Conservation (phyloP, 2,797 vertebrate species). For the Oceanodroma leucorhoa region DNA sequence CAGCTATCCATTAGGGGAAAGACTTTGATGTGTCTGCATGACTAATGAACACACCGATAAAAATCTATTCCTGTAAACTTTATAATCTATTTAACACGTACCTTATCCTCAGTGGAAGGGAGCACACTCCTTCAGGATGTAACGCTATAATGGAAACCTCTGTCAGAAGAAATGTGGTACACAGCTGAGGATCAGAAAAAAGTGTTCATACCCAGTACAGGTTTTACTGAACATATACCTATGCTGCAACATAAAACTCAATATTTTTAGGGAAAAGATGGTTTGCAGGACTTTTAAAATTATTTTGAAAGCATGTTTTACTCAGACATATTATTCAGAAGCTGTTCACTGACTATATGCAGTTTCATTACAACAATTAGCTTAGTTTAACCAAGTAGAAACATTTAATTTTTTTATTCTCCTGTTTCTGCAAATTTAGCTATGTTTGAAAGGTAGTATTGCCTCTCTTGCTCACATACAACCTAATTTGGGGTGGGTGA, state of each 20-base stretch:
- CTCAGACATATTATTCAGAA: background rate
- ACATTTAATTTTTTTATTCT: background rate
- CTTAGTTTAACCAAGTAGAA: background rate
- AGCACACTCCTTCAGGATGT: background rate
- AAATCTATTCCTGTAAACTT: background rate
- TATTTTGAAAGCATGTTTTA: background rate
- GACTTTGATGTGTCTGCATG: background rate
- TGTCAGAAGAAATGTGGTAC: background rate
- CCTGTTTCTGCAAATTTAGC: background rate
- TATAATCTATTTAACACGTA: background rate
- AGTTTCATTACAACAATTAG: background rate
- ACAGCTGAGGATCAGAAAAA: background rate
- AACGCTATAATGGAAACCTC: background rate
- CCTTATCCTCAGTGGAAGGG: background rate
- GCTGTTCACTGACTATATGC: background rate
- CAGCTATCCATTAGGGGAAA: background rate
- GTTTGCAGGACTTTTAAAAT: background rate
- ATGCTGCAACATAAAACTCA: background rate
- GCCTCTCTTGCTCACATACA: background rate
- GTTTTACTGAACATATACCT: background rate
- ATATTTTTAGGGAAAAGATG: background rate
- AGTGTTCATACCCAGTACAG: background rate
- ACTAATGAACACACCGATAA: background rate
- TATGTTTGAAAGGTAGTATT: background rate
- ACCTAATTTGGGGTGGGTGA: rapidly evolving